These are phyloP conservation scores for Ceuthmochares aereus DNA, from an alignment of 2,113 vertebrate genomes.

Conservation along the genomic window DNA sequence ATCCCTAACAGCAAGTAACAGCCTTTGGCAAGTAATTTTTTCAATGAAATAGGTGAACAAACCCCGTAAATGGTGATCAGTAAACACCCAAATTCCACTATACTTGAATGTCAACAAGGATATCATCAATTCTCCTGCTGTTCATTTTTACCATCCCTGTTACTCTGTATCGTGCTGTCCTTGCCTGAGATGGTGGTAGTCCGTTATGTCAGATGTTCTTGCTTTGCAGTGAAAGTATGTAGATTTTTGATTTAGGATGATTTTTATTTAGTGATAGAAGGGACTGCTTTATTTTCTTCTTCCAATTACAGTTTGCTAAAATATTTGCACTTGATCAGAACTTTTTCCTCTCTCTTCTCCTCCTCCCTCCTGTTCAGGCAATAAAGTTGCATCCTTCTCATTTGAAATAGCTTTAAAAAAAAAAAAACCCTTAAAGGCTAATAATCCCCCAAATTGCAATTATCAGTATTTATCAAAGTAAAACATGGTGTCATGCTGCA, in stretches of 20 bases:
- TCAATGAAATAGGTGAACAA: background rate
- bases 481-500: conserved; percentile 71
- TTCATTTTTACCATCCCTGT: background rate
- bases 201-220: conserved; percentile 17
- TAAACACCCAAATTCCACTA: conserved; percentile 24
- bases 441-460: conserved; percentile 74
- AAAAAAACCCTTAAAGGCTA: conserved; percentile 59
- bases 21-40: conserved; percentile 35
- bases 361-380: conserved; percentile 30
- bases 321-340: conserved; percentile 60
- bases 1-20: background rate
- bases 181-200: background rate
- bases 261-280: conserved; percentile 5
- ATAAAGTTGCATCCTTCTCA: background rate
- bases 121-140: background rate
- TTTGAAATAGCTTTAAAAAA: conserved; percentile 30
- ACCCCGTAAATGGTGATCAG: background rate
- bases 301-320: conserved; percentile 45
- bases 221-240: conserved; percentile 39
- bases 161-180: background rate
- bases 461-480: conserved; percentile 74
- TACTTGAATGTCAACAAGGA: background rate
- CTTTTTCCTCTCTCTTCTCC: background rate
- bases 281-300: background rate
- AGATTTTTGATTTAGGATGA: conserved; percentile 49